These are phyloP conservation scores for Synanthedon formicaeformis DNA, from an alignment of 2,888 invertebrate genomes.

Conservation along the genomic window DNA sequence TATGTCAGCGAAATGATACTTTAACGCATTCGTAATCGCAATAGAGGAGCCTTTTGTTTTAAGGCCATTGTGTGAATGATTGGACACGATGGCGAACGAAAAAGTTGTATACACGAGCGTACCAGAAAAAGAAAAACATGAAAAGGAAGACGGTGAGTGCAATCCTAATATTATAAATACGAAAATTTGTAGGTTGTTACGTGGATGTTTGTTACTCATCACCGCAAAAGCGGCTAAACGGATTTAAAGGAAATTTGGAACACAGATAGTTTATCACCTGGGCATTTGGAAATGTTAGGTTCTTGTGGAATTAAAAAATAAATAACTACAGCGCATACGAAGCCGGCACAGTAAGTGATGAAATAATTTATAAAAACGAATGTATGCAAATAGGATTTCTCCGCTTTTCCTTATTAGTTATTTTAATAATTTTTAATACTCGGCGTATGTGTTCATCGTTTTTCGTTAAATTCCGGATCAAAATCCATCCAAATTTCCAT, in stretches of 20 bases:
- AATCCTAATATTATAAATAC: neutral
- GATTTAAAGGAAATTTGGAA: neutral
- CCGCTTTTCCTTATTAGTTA: no score
- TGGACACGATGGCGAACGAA: slow-evolving; percentile 20
- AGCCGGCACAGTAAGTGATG: no score
- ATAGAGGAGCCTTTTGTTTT: neutral
- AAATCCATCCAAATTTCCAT: no score
- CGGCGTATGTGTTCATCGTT: no score
- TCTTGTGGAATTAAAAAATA: no score
- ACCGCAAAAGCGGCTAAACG: neutral
- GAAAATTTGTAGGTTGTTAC: neutral
- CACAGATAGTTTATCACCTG: neutral
- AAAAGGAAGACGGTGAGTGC: slow-evolving; percentile 10
- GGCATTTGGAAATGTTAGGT: no score
- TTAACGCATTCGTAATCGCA: neutral
- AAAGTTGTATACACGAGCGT: slow-evolving; percentile 26
- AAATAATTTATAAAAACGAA: no score
- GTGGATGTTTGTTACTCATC: neutral
- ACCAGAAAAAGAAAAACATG: slow-evolving; percentile 16
- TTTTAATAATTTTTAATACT: no score
- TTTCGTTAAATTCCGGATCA: no score
- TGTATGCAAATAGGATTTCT: no score
- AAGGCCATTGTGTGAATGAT: slow-evolving; percentile 6
- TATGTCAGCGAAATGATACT: neutral
- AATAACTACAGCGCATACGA: no score